phyloP scores from a whole-genome alignment of 2,113 vertebrate genomes.

The Gasterosteus aculeatus region DNA sequence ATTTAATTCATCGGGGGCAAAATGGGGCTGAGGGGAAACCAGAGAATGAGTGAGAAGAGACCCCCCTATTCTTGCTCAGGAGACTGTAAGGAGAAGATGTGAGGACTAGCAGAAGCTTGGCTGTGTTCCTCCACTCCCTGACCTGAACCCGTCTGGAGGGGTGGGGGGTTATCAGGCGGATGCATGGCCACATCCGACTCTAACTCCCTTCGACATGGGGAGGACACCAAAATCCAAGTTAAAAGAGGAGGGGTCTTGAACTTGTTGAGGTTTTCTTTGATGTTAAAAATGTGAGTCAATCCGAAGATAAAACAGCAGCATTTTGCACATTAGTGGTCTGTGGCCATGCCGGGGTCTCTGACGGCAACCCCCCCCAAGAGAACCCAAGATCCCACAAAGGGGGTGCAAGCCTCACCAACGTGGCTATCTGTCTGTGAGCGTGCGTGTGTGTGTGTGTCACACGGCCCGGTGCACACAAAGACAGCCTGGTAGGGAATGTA shows the following conservation, averaged over 20 bases:
- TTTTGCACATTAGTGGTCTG: slow-evolving; percentile 40
- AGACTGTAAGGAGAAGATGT: slow-evolving; percentile 34
- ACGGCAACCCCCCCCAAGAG: background rate
- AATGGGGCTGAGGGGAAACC: slow-evolving; percentile 49
- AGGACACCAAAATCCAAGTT: slow-evolving; percentile 26
- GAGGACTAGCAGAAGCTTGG: slow-evolving; percentile 66
- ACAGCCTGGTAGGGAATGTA: slow-evolving; percentile 54
- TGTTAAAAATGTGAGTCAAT: slow-evolving; percentile 10
- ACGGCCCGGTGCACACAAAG: slow-evolving; percentile 36
- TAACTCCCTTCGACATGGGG: slow-evolving; percentile 28
- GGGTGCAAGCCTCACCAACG: slow-evolving; percentile 10
- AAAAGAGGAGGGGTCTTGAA: slow-evolving; percentile 24
- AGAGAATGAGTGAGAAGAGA: slow-evolving; percentile 25
- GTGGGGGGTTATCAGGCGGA: slow-evolving; percentile 65
- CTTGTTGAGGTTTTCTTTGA: slow-evolving; percentile 36
- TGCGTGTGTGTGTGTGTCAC: slow-evolving; percentile 35
- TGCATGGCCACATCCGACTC: slow-evolving; percentile 57
- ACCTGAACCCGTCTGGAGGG: slow-evolving; percentile 37
- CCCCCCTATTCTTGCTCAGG: slow-evolving; percentile 30
- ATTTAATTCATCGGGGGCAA: slow-evolving; percentile 32
- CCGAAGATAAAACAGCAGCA: slow-evolving; percentile 39
- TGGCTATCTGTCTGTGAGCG: slow-evolving; percentile 14
- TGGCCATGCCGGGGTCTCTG: background rate
- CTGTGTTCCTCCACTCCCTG: slow-evolving; percentile 47
- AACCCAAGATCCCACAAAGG: slow-evolving; percentile 21